Base-by-base conservation (phyloP, 2,113 vertebrate species). In the Lipophrys pholis region DNA sequence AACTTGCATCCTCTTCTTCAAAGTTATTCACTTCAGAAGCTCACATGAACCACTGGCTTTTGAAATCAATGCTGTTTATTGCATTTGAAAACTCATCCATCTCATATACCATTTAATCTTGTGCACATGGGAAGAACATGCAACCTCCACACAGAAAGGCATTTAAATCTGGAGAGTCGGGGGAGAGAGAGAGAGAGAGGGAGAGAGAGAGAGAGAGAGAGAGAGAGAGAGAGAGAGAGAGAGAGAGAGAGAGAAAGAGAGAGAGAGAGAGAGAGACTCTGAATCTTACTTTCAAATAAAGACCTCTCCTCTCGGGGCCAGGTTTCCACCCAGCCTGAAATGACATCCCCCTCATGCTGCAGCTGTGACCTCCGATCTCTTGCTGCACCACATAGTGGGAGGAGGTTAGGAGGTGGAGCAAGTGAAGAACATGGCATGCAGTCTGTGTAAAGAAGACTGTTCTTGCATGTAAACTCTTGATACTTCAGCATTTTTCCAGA, bases 291-390 rank as follows among this genome's bases (percentile, higher is more conserved):
- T 59, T 82, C 69, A 50, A 74, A 30, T 4, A 73, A 84, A 69
- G 87, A 84, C 46, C 65, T 81, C 87, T 79, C 67, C 75, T 77
- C 81, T 78, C 64, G 77, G 81, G 80, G 48, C 84, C 70, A 79
- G 74, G 77, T 80, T 86, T 82, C 78, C 83, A 81, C 69, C 74
- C 80, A 5, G 69, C 64, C 73, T 83, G 80, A 63, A 72, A 78
- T 69, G 60, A 82, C 76, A 86, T 83, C 83, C 70, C 85, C 67
- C 87, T 82, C 88, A 73, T 48, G 82, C 89, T 50, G 38, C 52
- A 91, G 84, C 88, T 90, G 83, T 84, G 87, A 88, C 89, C 90
- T 87, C 83, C 60, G 81, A 87, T 75, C 75, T 83, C 81, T 75
- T 40, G 77, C 64, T 82, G 79, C 85, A 76, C 65, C 6, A 43